Evolutionary conservation across 1,140 invertebrate species (phyloP), one percentile per base, ranked within the genome.

Genomic region (Heliothis virescens): DNA sequence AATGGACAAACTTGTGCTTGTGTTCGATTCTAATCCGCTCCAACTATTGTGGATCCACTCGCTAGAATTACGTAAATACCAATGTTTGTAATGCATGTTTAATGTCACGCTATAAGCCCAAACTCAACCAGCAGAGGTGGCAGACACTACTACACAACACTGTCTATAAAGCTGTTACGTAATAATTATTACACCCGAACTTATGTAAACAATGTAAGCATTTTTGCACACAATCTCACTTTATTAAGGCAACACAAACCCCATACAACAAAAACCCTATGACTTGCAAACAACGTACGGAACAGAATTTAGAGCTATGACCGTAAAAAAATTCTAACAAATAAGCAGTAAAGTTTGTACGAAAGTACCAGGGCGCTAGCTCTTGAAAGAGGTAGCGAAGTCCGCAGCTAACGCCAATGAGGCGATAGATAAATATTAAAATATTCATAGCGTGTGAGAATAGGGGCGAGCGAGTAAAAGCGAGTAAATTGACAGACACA

Each of bases 401-500:
- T 47, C 34, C 62, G 34, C 41, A 41, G 62, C 62, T 47, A 63
- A 60, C 62, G n/a, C 29, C 13, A 29, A 71, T 71, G 47, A 71
- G 67, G 48, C 21, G 67, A 71, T 71, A 52, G 67, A 71, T 52
- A 71, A 71, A 52, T 71, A 71, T 21, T 52, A 52, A 53, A 71
- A 71, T 71, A 53, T 63, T 63, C 62, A 63, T 63, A 63, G 62
- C 62, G 29, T 63, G 62, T 63, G 62, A 63, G 62, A 63, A 47
- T 47, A 15, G 62, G 26, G 29, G 62, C 60, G 60, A 62, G 7
- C 29, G 3, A 63, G 16, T 15, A 72, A 72, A 63, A 48, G 50
- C 47, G 16, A 75, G 18, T 76, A 41, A 65, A 76, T 71, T 79
- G 55, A 79, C 65, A 79, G 63, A 79, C 65, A 79, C 65, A 79